A percentile compares a stretch with the other conserved stretches of the same genome.
Conservation (phyloP, 2,113 vertebrate species). For the Empidonax alnorum region DNA sequence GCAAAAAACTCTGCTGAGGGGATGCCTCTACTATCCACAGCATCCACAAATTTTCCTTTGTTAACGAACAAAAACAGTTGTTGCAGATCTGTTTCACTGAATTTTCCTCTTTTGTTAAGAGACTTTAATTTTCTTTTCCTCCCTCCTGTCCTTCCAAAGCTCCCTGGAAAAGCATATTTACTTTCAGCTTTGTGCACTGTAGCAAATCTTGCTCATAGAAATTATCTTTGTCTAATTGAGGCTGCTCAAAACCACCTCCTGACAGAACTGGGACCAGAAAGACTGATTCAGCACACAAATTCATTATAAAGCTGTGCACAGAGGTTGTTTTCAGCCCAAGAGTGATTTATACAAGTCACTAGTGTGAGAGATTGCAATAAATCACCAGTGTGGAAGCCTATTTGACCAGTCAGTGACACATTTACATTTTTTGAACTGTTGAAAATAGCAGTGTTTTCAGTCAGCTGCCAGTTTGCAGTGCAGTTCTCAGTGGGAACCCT, state of each 20-base stretch:
- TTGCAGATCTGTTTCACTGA: background rate
- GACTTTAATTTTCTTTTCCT: background rate
- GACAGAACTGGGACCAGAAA: background rate
- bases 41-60: background rate
- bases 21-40: background rate
- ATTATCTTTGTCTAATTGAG: background rate
- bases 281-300: background rate
- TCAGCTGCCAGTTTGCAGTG: constrained; percentile 39
- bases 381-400: background rate
- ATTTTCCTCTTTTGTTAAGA: background rate
- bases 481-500: constrained; percentile 23
- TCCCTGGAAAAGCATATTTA: background rate
- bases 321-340: background rate
- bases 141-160: background rate
- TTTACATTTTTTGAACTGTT: constrained; percentile 56
- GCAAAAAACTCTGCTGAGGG: background rate
- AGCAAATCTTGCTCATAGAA: fast-evolving
- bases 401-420: constrained; percentile 25
- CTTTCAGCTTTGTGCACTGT: background rate
- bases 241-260: background rate
- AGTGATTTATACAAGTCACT: constrained; percentile 13
- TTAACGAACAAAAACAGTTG: background rate
- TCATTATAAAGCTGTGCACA: background rate
- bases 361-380: constrained; percentile 7
- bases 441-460: constrained; percentile 31